Evolutionary conservation across 2,797 vertebrate genomes (phyloP), one percentile per base, ranked within the genome.

Genomic region (Choloepus didactylus): DNA sequence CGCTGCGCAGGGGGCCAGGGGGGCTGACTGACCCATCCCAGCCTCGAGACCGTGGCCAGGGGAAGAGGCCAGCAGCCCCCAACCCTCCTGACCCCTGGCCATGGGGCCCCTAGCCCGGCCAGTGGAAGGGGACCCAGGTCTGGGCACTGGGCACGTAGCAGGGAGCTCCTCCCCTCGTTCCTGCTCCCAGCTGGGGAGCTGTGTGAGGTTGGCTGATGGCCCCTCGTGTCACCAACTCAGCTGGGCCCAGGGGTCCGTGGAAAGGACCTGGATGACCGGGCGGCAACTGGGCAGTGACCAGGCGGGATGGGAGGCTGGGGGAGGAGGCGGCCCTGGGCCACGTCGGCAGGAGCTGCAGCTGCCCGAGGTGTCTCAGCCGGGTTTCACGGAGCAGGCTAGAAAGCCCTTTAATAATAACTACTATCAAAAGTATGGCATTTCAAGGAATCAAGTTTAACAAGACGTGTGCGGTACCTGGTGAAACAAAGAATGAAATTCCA

Each of bases 401-500:
- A 0, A 59, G 35, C 7, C 44, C 29, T 79, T 84, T 38, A 66
- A 62, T 49, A 67, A 60, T 2, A 66, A 31, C 41, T 44, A 88
- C 25, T 44, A 44, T 44, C 3, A 77, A 23, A 70, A 41, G 4
- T 18, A 21, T 9, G 35, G 46, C 56, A 31, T 75, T 84, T 25
- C 51, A 51, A 76, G 23, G 23, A 75, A 76, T 56, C 87, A 82
- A 89, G 10, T 59, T 92, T 88, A 80, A 38, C 51, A 84, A 64
- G 51, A 76, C 18, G 35, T 51, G 6, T 27, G 6, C 15, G 12
- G 31, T 54, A 62, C 29, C n/a, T 83, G 62, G 9, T 73, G 15
- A 82, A 88, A 38, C 76, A 62, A 84, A 86, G 49, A 86, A 46
- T 44, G 79, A 49, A 87, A 92, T 64, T 79, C 29, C 75, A 60